Evolutionary conservation across 2,113 vertebrate species (phyloP).

Genomic region (Pseudorectes ferrugineus): DNA sequence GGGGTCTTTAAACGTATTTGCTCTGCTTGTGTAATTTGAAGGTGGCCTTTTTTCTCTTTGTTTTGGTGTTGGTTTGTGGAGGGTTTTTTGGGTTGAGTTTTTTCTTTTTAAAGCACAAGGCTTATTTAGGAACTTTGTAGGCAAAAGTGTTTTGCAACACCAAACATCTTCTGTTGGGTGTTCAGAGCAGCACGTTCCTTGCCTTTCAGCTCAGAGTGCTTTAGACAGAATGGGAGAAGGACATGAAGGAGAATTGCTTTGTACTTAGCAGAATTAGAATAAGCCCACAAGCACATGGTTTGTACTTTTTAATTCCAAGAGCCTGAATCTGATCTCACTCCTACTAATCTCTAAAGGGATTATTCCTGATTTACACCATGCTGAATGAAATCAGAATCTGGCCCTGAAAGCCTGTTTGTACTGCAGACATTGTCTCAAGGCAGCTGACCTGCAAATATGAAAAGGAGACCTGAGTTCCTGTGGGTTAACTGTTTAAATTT

Average conservation of each 20-base stretch:
- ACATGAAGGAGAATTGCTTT: slow-evolving; percentile 17
- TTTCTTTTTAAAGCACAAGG: neutral
- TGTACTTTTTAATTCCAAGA: slow-evolving; percentile 23
- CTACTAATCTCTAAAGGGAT: slow-evolving; percentile 47
- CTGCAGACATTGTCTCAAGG: neutral
- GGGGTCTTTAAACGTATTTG: neutral
- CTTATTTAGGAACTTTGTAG: neutral
- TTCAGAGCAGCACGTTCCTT: neutral
- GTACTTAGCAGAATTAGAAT: slow-evolving; percentile 47
- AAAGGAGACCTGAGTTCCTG: neutral
- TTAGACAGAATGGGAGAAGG: neutral
- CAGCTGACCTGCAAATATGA: slow-evolving; percentile 15
- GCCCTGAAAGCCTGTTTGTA: neutral
- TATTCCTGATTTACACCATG: slow-evolving; percentile 12
- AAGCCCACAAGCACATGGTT: slow-evolving; percentile 43
- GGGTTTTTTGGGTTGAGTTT: too few relatives aligned
- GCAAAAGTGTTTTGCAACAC: neutral
- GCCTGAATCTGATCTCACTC: slow-evolving; percentile 20
- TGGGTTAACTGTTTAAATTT: slow-evolving; percentile 35
- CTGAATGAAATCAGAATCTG: slow-evolving; percentile 9
- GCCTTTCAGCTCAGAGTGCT: neutral
- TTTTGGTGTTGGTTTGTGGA: neutral
- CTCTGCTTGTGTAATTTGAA: neutral
- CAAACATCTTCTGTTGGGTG: neutral
- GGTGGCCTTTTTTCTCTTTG: neutral